Evolutionary conservation across 2,797 vertebrate genomes (phyloP), one percentile per base, ranked within the genome.

Genomic region (Dallia pectoralis): DNA sequence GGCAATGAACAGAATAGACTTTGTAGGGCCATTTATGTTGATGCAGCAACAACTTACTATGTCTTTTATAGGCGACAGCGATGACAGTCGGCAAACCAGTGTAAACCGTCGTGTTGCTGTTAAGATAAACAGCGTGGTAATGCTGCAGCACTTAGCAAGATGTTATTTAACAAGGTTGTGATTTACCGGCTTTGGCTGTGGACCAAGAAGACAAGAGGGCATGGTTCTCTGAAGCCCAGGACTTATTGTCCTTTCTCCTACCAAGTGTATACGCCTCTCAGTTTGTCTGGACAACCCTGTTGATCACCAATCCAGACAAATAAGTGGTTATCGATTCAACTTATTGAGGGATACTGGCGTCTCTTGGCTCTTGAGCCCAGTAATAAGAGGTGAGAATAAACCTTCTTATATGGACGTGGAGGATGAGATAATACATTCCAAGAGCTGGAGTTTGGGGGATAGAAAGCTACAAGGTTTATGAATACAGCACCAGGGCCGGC

Each of bases 51-150:
- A 29, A 63, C 2, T 64, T 29, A 18, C 62, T n/a, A 67, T 69
- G 63, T 72, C 51, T 6, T 69, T 70, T 74, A 82, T 63, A 64
- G 53, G 51, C 44, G 14, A 18, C 33, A 33, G 74, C 40, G 33
- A 27, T 67, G 32, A 19, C 33, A 49, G 51, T 72, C 74, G 51
- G 48, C 29, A 25, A 29, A 71, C 74, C 65, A 74, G 49, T 47
- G 49, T 22, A 3, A 33, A 18, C 40, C 56, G 51, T 65, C n/a
- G 71, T 61, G 16, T n/a, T 12, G 70, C 69, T 44, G 29, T 72
- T n/a, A 33, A 53, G 66, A 77, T 75, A 72, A 67, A 74, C 74
- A 67, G 69, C 51, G 64, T 61, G 66, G 66, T 72, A 79, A 81
- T 74, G 62, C 70, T 9, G 22, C 44, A 3, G 62, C n/a, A 33